Percentiles rank a stretch among this genome's conserved stretches.
These are phyloP conservation scores for Forbesichthys papilliferus DNA, from an alignment of 2,113 vertebrate genomes.

Conservation along the genomic window DNA sequence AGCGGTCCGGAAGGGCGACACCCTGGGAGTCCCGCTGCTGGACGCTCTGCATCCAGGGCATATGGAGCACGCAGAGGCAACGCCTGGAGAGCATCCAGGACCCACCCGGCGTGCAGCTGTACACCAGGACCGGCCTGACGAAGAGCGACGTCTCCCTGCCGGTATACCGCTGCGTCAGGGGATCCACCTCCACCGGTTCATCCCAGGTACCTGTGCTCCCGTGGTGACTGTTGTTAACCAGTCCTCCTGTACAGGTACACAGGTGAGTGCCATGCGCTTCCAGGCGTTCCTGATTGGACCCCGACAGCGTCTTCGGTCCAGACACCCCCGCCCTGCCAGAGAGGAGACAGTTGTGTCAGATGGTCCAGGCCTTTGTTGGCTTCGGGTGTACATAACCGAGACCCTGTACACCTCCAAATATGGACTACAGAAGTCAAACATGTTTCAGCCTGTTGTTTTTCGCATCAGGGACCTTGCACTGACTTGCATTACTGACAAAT, in stretches of 20 bases:
- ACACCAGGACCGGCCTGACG: background rate
- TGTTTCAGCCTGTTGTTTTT: too few relatives aligned
- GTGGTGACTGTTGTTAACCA: too few relatives aligned
- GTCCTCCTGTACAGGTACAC: background rate
- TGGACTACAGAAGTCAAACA: too few relatives aligned
- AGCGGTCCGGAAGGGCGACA: constrained; percentile 1
- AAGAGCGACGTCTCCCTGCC: background rate
- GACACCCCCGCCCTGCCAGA: too few relatives aligned
- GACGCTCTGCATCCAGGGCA: constrained; percentile 13
- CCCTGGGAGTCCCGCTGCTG: constrained; percentile 25
- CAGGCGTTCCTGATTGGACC: background rate
- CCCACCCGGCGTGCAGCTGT: background rate
- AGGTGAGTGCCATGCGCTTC: background rate
- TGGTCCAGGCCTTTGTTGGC: too few relatives aligned
- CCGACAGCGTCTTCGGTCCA: too few relatives aligned
- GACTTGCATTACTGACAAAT: too few relatives aligned
- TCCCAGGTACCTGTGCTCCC: background rate
- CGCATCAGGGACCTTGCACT: too few relatives aligned
- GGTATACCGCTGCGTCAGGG: background rate
- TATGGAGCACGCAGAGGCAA: constrained; percentile 20
- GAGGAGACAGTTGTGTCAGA: too few relatives aligned
- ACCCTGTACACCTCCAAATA: too few relatives aligned
- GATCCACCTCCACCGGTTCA: background rate
- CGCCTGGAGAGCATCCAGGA: constrained; percentile 38
- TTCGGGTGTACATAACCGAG: too few relatives aligned